A percentile compares a stretch with the other conserved stretches of the same genome.
Conservation (phyloP, 2,888 invertebrate species). For the Polymixis flavicincta region DNA sequence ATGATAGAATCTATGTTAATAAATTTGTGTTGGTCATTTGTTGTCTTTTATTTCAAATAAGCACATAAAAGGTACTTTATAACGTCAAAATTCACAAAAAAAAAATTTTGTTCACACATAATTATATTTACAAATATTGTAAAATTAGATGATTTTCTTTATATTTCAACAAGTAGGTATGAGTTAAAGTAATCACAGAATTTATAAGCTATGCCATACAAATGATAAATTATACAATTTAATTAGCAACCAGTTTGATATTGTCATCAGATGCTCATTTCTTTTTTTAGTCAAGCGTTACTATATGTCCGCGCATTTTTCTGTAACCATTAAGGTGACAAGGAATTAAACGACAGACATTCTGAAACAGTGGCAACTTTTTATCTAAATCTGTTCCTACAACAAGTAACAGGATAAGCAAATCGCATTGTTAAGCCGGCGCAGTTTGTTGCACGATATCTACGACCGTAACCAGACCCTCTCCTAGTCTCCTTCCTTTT, state of each 20-base stretch:
- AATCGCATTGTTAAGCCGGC: constrained; percentile 29
- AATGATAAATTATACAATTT: too few species aligned
- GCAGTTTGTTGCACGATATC: constrained; percentile 31
- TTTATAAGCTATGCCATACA: too few species aligned
- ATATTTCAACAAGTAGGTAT: too few species aligned
- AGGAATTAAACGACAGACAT: constrained; percentile 7
- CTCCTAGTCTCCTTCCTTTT: constrained; percentile 15
- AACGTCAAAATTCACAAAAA: too few species aligned
- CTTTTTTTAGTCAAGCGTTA: background rate
- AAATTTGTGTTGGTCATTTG: background rate
- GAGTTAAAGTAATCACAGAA: too few species aligned
- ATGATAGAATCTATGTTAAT: background rate
- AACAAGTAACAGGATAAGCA: constrained; percentile 37
- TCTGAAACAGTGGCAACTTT: constrained; percentile 19
- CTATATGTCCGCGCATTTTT: background rate
- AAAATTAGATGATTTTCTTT: too few species aligned
- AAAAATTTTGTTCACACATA: too few species aligned
- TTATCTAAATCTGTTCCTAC: constrained; percentile 37
- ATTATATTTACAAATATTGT: too few species aligned
- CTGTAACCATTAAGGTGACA: too few species aligned
- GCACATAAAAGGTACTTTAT: too few species aligned
- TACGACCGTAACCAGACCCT: constrained; percentile 12
- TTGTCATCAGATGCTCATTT: background rate
- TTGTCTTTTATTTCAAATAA: too few species aligned
- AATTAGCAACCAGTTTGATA: too few species aligned